Base-by-base conservation (phyloP, 2,888 invertebrate species). In the Arrhopalites spinosus region DNA sequence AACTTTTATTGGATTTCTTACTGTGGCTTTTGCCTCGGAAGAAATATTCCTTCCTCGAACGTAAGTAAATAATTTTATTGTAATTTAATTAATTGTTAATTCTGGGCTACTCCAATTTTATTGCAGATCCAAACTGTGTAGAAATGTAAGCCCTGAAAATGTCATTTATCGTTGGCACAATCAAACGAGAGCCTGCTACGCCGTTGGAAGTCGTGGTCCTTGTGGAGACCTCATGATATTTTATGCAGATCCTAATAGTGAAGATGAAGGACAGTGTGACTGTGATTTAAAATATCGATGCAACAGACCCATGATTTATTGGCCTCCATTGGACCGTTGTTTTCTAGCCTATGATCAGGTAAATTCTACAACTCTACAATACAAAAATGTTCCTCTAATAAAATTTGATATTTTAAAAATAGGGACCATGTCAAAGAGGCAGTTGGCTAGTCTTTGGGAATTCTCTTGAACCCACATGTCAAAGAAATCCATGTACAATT, bases 201-300 rank as follows among this genome's bases (percentile, higher is more conserved):
- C 73, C 63, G 63, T 78, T 15, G 73, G 78, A 47, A 25, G 11
- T 15, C 70, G 20, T 2, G 74, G 76, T 8, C 76, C 76, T n/a
- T 76, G 76, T n/a, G 67, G 72, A 25, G 66, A 56, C 8, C 11
- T 64, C 20, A 72, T 76, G 72, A 66, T 67, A 25, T 76, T 72
- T 59, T 76, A 76, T 67, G 72, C 72, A 17, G 67, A 76, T 50
- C 72, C 76, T 20, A 30, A 11, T 1, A 53, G 66, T 29, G 53
- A 47, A 20, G 50, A 76, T 1, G 23, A 64, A 27, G 76, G 76
- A 15, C 25, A 64, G 7, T 76, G 76, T 20, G 76, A 76, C 45
- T 63, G 63, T 29, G 50, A 50, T 27, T n/a, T 63, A 3, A 66
- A 11, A 0, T 20, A 30, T n/a, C 23, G 50, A 15, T 67, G 47